Evolutionary conservation across 1,140 invertebrate species (phyloP), one percentile per base, ranked within the genome.

Genomic region (Helicoverpa armigera): DNA sequence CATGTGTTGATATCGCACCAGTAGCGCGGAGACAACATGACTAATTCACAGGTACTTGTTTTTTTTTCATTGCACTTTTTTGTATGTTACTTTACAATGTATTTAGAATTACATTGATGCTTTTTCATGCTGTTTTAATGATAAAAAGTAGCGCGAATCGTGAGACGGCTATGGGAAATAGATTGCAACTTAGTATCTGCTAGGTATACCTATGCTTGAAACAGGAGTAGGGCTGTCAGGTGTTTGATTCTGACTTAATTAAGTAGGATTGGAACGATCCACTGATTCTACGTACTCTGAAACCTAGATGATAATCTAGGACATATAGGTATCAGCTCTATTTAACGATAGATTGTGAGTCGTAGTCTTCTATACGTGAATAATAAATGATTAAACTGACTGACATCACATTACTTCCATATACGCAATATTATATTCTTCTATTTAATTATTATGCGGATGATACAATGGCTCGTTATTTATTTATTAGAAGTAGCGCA

Each of bases 21-120:
- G 78, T 90, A 91, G 87, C 85, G 61, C 29, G 88, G 88, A 87
- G 88, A 82, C 92, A 87, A 87, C 79, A 95, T 95, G 94, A 95
- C 94, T 89, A 95, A 95, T 92, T 94, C 93, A 88, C 94, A 95
- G 94, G 94, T 95, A 92, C 35, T 83, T 79, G 82, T 78, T 86
- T 84, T 84, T 87, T 87, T 83, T 83, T 65, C 79, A 73, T 78
- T 84, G 67, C 73, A 84, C 54, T 78, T 82, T 82, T 80, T 80
- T 83, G 79, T 81, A 80, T 83, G 51, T 76, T 2, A 2, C 56
- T 73, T 31, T 50, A 72, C 50, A 53, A 56, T 51, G 29, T 73
- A 76, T 51, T 61, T 29, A 63, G 70, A 58, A n/a, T n/a, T 70
- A 54, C 50, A 53, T 72, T 23, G 69, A 72, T n/a, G 29, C 50